Evolutionary conservation across 2,113 vertebrate genomes (phyloP), one percentile per base, ranked within the genome.

Genomic region (Henicopernis longicauda): DNA sequence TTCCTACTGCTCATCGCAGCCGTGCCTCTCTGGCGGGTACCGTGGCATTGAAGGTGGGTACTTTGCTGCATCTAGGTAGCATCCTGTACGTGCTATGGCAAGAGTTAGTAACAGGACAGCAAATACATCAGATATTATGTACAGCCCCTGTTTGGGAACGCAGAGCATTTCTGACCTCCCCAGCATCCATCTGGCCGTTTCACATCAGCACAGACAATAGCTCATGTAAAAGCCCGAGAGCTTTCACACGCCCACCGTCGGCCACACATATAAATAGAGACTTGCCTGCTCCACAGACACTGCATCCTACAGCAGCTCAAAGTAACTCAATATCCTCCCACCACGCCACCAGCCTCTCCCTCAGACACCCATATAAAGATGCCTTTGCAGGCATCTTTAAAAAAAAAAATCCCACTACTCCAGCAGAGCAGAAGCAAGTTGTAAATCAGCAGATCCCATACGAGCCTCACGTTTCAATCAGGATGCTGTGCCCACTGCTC

Each of bases 321-420:
- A 83, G 93, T 18, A 95, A 92, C 72, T 70, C 94, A 72, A 16
- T 70, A 95, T 83, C 93, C 59, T 93, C 87, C 81, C 87, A 96
- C 49, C 34, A 50, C 3, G 0, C 38, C 57, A n/a, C 66, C 87
- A 93, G 87, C 77, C 91, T 90, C 62, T 94, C 82, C 49, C 81
- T 87, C 78, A 82, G 66, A 76, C 5, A 3, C 45, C 40, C 90
- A 82, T 84, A 76, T 52, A 85, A 76, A 94, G 84, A 78, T 2
- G 38, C 21, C 47, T 91, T 63, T 36, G 17, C 52, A 91, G 54
- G 71, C 90, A 83, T 58, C 82, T 82, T 65, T 11, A 4, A 86
- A 90, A 92, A 38, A 21, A 44, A 21, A 50, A 93, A 34, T 29
- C 74, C 69, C 82, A 61, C 40, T 44, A 44, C 65, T 94, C 40